These are phyloP conservation scores for Hystrix brachyura DNA, from an alignment of 2,113 vertebrate genomes.

Conservation along the genomic window DNA sequence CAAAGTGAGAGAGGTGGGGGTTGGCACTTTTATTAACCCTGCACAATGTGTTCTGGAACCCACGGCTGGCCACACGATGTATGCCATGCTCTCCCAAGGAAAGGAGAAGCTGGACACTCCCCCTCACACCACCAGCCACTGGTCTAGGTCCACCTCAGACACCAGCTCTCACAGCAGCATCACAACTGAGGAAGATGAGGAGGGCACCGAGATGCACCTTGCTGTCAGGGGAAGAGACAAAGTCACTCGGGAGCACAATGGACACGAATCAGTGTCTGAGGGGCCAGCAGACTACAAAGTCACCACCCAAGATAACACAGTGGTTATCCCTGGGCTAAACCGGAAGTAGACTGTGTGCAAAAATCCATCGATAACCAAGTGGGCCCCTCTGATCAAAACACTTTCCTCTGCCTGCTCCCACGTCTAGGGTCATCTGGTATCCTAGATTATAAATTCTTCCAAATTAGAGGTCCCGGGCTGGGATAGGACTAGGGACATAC, in stretches of 20 bases:
- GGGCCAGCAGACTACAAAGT: not conserved
- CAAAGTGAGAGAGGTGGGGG: not conserved
- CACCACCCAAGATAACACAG: fast-evolving
- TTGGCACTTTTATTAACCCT: not conserved
- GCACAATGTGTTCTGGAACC: not conserved
- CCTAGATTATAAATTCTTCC: not conserved
- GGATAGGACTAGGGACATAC: not conserved
- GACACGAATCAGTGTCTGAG: not conserved
- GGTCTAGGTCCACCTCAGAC: fast-evolving
- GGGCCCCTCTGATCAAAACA: not conserved
- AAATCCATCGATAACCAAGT: not conserved
- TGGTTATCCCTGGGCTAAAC: not conserved
- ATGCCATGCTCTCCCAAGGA: not conserved
- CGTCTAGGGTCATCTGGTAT: not conserved
- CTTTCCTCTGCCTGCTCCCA: not conserved
- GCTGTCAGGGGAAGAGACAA: not conserved
- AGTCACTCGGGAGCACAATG: not conserved
- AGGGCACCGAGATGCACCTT: not conserved
- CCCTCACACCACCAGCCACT: not conserved
- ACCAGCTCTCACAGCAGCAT: not conserved
- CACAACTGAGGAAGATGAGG: not conserved
- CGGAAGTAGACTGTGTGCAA: not conserved
- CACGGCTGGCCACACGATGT: not conserved
- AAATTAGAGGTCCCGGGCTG: not conserved
- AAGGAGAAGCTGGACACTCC: not conserved